Evolutionary conservation across 2,888 invertebrate species (phyloP).

Genomic region (Dioctria rufipes): DNA sequence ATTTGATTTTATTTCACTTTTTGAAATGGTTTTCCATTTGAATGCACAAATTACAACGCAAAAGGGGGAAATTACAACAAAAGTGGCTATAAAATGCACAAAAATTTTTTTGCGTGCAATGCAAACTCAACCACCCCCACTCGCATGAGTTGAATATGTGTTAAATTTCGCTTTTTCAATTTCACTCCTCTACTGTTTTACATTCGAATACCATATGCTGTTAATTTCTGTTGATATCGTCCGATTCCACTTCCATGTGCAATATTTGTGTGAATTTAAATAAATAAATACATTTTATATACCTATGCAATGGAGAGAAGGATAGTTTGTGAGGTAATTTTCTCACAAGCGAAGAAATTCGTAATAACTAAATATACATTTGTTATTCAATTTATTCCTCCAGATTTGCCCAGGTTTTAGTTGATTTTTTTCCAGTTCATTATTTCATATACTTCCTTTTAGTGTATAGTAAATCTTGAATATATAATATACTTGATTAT

Average conservation of each 20-base stretch:
- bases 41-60: constrained; percentile 48
- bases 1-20: constrained; percentile 49
- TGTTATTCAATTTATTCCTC: no score
- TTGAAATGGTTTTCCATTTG: constrained; percentile 49
- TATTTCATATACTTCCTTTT: no score
- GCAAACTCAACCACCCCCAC: constrained; percentile 17
- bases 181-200: constrained; percentile 35
- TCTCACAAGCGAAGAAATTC: no score
- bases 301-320: no score
- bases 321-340: no score
- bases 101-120: constrained; percentile 20
- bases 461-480: no score
- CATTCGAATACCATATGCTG: constrained; percentile 44
- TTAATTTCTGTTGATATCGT: constrained; percentile 32
- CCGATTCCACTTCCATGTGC: background rate
- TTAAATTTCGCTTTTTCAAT: constrained; percentile 44
- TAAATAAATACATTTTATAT: no score
- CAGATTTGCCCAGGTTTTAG: no score
- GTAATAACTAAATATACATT: no score
- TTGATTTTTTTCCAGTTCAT: no score
- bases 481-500: no score
- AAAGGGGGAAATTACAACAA: constrained; percentile 35
- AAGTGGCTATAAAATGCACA: constrained; percentile 39
- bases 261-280: no score
- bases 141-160: constrained; percentile 12